Evolutionary conservation across 2,113 vertebrate species (phyloP).

Genomic region (Triplophysa rosa): DNA sequence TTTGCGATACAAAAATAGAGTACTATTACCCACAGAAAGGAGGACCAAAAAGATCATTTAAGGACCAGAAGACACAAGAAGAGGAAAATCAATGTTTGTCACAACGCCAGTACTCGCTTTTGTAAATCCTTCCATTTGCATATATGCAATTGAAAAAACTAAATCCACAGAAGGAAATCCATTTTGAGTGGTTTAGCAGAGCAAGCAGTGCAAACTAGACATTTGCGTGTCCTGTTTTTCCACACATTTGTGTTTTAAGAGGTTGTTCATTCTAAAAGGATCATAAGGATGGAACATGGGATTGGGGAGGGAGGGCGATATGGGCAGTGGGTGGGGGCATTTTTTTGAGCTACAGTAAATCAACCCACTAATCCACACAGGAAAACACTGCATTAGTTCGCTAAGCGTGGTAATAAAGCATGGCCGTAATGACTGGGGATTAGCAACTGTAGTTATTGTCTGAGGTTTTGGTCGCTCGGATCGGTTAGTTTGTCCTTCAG

Average conservation of each 20-base stretch:
- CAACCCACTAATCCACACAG: constrained; percentile 70
- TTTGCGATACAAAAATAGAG: neutral
- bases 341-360: constrained; percentile 13
- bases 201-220: neutral
- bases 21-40: neutral
- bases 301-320: neutral
- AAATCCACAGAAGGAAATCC: neutral
- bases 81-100: neutral
- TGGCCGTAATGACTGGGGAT: constrained; percentile 79
- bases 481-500: constrained; percentile 74
- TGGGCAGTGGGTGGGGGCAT: neutral
- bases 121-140: neutral
- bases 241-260: constrained; percentile 34
- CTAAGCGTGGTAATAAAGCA: constrained; percentile 78
- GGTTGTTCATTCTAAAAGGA: constrained; percentile 28
- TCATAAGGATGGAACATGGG: constrained; percentile 3
- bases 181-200: neutral
- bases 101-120: neutral
- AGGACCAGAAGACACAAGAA: neutral
- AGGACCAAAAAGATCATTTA: neutral
- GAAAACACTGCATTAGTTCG: constrained; percentile 78
- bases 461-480: constrained; percentile 71
- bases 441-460: constrained; percentile 75
- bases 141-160: neutral
- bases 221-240: neutral